Evolutionary conservation across 2,113 vertebrate species (phyloP).

Genomic region (Copsychus sechellarum): DNA sequence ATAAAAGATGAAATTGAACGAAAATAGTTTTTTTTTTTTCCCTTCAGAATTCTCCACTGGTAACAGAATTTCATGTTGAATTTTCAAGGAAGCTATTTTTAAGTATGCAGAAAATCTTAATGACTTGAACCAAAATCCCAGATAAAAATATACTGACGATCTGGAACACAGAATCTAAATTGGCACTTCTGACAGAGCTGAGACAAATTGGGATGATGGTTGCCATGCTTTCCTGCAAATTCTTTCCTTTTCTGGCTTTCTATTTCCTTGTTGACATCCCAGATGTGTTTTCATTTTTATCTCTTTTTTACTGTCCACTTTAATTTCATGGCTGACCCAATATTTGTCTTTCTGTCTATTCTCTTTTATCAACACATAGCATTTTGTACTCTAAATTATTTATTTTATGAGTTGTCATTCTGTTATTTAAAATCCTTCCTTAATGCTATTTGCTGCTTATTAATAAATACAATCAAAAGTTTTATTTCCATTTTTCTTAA

Average conservation of each 20-base stretch:
- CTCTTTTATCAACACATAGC: background rate
- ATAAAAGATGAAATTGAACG: background rate
- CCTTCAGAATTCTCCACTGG: constrained; percentile 16
- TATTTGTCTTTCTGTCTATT: background rate
- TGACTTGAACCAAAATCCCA: constrained; percentile 66
- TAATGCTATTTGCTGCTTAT: background rate
- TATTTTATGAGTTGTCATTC: background rate
- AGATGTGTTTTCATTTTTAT: constrained; percentile 8
- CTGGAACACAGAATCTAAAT: constrained; percentile 68
- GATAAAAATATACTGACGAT: constrained; percentile 66
- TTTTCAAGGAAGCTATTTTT: constrained; percentile 63
- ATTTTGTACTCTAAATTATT: background rate
- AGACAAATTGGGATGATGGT: constrained; percentile 56
- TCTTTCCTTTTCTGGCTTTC: constrained; percentile 23
- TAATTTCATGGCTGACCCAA: background rate
- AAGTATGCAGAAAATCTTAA: constrained; percentile 65
- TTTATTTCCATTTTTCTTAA: background rate
- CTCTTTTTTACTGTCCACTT: background rate
- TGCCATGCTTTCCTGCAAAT: constrained; percentile 46
- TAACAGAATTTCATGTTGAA: constrained; percentile 49
- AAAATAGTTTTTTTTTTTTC: background rate
- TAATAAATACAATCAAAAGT: background rate
- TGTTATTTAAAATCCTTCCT: background rate
- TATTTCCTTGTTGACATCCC: constrained; percentile 14
- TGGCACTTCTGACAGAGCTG: constrained; percentile 51